phyloP scores from a whole-genome alignment of 30 jellyfish, hydroid and myxozoan genomes.

The Mastigias papua region DNA sequence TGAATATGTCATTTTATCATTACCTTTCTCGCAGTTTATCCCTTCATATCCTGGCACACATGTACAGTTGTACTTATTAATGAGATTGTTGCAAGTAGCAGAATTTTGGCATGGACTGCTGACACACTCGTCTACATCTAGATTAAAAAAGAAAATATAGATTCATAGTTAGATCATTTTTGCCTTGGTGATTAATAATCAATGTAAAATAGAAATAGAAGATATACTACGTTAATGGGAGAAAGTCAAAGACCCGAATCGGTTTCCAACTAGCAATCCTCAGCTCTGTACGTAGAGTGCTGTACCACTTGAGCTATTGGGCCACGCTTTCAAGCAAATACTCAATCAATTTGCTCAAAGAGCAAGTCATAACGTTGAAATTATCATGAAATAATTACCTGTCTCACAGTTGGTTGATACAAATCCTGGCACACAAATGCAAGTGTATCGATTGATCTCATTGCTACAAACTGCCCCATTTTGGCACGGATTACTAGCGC shows the following conservation, averaged over 20 bases:
- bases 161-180: no score
- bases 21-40: slow-evolving; percentile 24
- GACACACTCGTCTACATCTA: slow-evolving; percentile 36
- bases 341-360: neutral
- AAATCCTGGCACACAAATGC: slow-evolving; percentile 24
- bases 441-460: slow-evolving; percentile 10
- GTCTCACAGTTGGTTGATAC: slow-evolving; percentile 21
- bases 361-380: neutral
- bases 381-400: neutral
- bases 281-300: no score
- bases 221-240: no score
- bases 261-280: no score
- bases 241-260: no score
- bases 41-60: slow-evolving; percentile 24
- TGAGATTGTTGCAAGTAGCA: slow-evolving; percentile 28
- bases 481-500: slow-evolving; percentile 51
- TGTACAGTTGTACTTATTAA: slow-evolving; percentile 35
- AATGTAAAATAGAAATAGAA: no score
- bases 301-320: no score
- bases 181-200: no score
- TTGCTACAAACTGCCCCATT: slow-evolving; percentile 9
- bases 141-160: neutral
- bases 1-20: no score
- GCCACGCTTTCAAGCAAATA: no score
- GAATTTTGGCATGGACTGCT: slow-evolving; percentile 47